These are phyloP conservation scores for Pluvialis apricaria DNA, from an alignment of 2,113 vertebrate species.

Conservation along the genomic window DNA sequence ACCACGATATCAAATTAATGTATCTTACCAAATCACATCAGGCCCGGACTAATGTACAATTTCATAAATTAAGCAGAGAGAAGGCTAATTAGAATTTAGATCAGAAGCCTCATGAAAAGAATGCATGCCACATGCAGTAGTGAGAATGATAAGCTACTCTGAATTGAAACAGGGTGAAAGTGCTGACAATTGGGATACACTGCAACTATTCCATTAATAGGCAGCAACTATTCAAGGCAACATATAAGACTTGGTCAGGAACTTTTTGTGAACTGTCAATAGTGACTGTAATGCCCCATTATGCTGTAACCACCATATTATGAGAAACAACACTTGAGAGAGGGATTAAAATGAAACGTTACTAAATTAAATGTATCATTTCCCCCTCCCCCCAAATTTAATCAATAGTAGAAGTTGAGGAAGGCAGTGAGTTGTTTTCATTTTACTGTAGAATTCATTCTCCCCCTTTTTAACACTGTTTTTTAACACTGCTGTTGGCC, in stretches of 20 bases:
- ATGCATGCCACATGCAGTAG: neutral
- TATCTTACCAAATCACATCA: neutral
- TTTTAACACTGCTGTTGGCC: neutral
- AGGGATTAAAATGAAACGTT: neutral
- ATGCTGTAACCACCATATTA: neutral
- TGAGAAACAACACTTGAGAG: neutral
- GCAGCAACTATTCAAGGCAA: neutral
- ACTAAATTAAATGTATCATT: neutral
- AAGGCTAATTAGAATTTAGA: neutral
- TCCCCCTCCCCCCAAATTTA: neutral
- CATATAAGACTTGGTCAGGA: neutral
- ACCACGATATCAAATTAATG: neutral
- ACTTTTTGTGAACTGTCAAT: neutral
- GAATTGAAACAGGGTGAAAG: neutral
- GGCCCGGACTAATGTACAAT: neutral
- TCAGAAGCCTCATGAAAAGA: neutral
- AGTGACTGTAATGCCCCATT: neutral
- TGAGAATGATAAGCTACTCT: neutral
- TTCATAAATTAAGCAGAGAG: neutral
- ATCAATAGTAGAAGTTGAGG: neutral
- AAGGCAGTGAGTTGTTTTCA: neutral
- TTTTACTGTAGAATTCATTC: neutral
- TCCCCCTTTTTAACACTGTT: neutral
- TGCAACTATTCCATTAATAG: neutral
- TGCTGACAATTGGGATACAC: neutral